Base-by-base conservation (phyloP, 1,140 invertebrate genomes). In the Tribolium castaneum region DNA sequence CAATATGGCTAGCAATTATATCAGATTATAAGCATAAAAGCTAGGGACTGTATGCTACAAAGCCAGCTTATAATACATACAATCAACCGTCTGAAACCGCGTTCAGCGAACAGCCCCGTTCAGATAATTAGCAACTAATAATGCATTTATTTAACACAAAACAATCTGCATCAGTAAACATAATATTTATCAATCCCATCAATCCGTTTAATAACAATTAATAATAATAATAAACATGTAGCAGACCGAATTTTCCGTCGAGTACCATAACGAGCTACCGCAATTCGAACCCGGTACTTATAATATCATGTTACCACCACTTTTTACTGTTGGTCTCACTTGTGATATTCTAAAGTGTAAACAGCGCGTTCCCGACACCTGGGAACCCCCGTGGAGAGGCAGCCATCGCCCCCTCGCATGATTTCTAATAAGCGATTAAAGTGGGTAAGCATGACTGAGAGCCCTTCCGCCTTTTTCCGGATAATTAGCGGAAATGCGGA, bases 331-430 rank as follows among this genome's bases (percentile, higher is more conserved):
- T 59, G 66, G 59, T 45, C 45, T 70, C 70, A 74, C 76, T 78
- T 73, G 70, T 59, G 76, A 72, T 78, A 51, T 34, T 78, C 16
- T 74, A 73, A 72, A 73, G 70, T 71, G 70, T 78, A 78, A 78
- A 78, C 70, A 78, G 49, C 52, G 76, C 76, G 76, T 78, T 74
- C 16, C 22, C n/a, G 59, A 50, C 76, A 78, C 76, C 76, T 78
- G 76, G 76, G 76, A 51, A 35, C 71, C 76, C 76, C 76, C 70
- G 70, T 51, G 30, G 76, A 12, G 76, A 5, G 1, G 25, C 25
- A 30, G 25, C 25, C 25, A 30, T 30, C 25, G 25, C 49, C 54
- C 51, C 59, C 14, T 49, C 34, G 50, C 45, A 74, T 78, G 70
- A 71, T 72, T 70, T 52, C 76, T 34, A 73, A 49, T 73, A 39